Evolutionary conservation across 2,888 invertebrate genomes (phyloP), one percentile per base, ranked within the genome.

Genomic region (Eristalis pertinax): DNA sequence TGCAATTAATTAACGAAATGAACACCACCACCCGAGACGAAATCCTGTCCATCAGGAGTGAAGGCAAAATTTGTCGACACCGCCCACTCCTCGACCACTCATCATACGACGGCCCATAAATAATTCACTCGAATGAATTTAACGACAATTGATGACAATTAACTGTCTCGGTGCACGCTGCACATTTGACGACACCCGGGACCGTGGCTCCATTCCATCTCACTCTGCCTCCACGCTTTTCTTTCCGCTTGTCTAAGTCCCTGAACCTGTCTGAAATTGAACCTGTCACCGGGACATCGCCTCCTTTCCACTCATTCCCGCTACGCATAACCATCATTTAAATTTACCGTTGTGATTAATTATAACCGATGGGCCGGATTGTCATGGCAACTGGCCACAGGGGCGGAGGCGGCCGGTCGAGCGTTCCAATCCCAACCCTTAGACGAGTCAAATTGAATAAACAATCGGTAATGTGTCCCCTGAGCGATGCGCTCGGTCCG

Each of bases 61-160:
- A 77, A 73, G 64, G 58, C 73, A 81, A n/a, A n/a, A n/a, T 76
- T 72, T 38, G 4, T 43, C 62, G 1, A 41, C 2, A n/a, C n/a
- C 67, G 32, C 13, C 50, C 38, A 43, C 35, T 72, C 26, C 22
- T n/a, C 35, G n/a, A n/a, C 26, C 26, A 7, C 8, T 1, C n/a
- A 41, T 50, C 60, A 60, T 0, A 3, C 60, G 24, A 60, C 26
- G 24, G 1, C 11, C 62, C 58, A 79, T 83, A 79, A 78, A 86
- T 86, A 75, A 86, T 83, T 79, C 75, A 67, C 60, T 43, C 83
- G 83, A 86, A 78, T 86, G 83, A 86, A 83, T 86, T 83, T 67
- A 86, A 75, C 78, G 86, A 83, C 86, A 86, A 75, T 86, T 83
- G 86, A 78, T 86, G 86, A 86, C 86, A 86, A 86, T 86, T 83